Percentiles rank a stretch among this genome's conserved stretches.
Conservation (phyloP, 1,140 invertebrate species). For the Sycobia sp. region DNA sequence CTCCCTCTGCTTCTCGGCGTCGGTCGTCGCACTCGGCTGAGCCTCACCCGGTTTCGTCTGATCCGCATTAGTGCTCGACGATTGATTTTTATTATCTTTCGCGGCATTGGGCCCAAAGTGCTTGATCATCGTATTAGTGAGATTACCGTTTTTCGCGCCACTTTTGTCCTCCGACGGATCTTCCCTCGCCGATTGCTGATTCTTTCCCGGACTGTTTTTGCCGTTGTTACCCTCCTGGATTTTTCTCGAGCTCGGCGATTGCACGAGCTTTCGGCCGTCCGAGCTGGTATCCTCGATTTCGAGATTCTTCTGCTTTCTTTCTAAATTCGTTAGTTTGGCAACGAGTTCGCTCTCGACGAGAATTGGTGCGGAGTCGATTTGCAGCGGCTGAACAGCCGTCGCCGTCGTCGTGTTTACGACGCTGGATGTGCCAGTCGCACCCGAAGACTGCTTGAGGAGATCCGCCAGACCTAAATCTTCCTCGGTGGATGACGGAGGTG, state of each 20-base stretch:
- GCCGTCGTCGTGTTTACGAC: conserved; percentile 56
- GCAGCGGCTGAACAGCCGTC: conserved; percentile 54
- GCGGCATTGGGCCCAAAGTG: conserved; percentile 12
- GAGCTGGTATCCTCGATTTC: neutral
- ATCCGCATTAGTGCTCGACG: conserved; percentile 20
- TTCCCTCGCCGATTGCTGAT: conserved; percentile 6
- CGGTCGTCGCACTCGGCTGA: no score
- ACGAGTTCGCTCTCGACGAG: conserved; percentile 26
- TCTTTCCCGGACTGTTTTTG: neutral
- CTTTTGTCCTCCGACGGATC: conserved; percentile 14
- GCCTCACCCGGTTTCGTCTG: no score
- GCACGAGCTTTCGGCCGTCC: neutral
- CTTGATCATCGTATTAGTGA: conserved; percentile 26
- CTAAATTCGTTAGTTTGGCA: conserved; percentile 11
- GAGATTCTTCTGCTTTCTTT: conserved; percentile 13
- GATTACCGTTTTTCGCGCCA: neutral
- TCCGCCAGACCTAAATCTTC: conserved; percentile 45
- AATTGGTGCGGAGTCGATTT: conserved; percentile 46
- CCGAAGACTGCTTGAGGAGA: conserved; percentile 48
- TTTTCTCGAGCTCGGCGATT: neutral
- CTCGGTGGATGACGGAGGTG: neutral
- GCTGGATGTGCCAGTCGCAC: conserved; percentile 52
- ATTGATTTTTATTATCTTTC: neutral
- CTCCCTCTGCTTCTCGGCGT: neutral
- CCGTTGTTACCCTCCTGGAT: neutral